Conservation (phyloP, 2,888 invertebrate species). For the Sinodicranocentrus sp. region DNA sequence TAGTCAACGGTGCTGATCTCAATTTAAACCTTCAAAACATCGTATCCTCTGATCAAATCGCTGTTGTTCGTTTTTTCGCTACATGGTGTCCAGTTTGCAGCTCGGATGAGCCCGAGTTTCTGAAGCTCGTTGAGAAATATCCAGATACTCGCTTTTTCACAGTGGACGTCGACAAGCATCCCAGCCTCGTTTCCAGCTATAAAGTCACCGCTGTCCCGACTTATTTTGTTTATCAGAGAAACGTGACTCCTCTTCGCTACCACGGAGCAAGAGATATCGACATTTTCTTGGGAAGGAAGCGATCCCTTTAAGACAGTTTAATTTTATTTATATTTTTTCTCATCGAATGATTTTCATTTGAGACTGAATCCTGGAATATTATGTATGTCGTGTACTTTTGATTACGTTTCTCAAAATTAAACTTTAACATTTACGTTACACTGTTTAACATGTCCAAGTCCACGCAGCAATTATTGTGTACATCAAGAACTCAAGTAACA, state of each 20-base stretch:
- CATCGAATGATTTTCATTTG: no score
- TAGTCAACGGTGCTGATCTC: neutral
- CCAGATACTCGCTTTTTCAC: slow-evolving; percentile 30
- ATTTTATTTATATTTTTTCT: no score
- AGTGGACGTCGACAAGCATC: slow-evolving; percentile 51
- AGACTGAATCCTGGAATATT: no score
- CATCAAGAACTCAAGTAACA: no score
- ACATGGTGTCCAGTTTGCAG: slow-evolving; percentile 50
- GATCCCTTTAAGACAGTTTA: neutral
- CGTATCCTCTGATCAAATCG: neutral
- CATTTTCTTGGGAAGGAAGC: slow-evolving; percentile 2
- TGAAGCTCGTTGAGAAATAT: slow-evolving; percentile 22
- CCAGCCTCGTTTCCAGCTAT: slow-evolving; percentile 15
- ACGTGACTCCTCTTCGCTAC: neutral
- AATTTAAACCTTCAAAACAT: neutral
- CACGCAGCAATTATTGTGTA: no score
- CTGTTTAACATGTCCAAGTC: no score
- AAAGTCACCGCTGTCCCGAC: slow-evolving; percentile 47
- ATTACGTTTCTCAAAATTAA: no score
- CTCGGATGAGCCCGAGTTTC: slow-evolving; percentile 34
- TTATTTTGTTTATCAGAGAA: slow-evolving; percentile 32
- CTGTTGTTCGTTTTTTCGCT: slow-evolving; percentile 50
- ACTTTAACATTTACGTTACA: no score
- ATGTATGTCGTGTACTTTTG: no score
- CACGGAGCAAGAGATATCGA: slow-evolving; percentile 40